Evolutionary conservation across 2,888 invertebrate species (phyloP).

Genomic region (Lumbricus terrestris): DNA sequence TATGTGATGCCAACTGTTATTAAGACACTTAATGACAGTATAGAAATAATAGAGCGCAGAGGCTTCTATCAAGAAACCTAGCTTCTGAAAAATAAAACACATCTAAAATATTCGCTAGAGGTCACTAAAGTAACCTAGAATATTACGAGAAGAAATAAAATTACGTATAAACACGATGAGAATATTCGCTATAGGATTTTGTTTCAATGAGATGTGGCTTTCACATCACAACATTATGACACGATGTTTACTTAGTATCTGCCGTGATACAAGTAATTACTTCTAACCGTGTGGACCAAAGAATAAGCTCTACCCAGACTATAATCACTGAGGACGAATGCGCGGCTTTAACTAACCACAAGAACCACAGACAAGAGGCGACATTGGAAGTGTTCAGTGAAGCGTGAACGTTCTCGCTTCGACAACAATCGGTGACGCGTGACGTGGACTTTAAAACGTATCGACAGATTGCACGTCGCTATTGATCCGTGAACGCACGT

Average conservation of each 20-base stretch:
- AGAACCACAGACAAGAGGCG: neutral
- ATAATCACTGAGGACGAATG: neutral
- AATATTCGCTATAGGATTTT: too few relatives aligned
- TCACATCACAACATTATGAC: neutral
- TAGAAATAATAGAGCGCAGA: too few relatives aligned
- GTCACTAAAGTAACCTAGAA: too few relatives aligned
- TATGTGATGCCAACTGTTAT: too few relatives aligned
- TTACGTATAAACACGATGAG: too few relatives aligned
- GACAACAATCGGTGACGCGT: neutral
- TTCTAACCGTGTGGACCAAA: too few relatives aligned
- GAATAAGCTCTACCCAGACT: neutral
- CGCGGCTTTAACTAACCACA: neutral
- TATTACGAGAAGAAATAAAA: too few relatives aligned
- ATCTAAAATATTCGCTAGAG: too few relatives aligned
- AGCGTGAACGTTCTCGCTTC: neutral
- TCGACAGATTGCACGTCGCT: neutral
- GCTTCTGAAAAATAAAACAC: too few relatives aligned
- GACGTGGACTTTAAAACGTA: conserved; percentile 3
- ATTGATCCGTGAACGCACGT: neutral
- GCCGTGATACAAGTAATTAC: neutral
- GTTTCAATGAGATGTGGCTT: neutral
- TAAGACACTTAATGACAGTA: too few relatives aligned
- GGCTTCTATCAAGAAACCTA: too few relatives aligned
- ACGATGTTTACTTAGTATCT: neutral
- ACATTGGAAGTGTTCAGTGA: neutral